Evolutionary conservation across 2,797 vertebrate genomes (phyloP), one percentile per base, ranked within the genome.

Genomic region (Setipinna tenuifilis): DNA sequence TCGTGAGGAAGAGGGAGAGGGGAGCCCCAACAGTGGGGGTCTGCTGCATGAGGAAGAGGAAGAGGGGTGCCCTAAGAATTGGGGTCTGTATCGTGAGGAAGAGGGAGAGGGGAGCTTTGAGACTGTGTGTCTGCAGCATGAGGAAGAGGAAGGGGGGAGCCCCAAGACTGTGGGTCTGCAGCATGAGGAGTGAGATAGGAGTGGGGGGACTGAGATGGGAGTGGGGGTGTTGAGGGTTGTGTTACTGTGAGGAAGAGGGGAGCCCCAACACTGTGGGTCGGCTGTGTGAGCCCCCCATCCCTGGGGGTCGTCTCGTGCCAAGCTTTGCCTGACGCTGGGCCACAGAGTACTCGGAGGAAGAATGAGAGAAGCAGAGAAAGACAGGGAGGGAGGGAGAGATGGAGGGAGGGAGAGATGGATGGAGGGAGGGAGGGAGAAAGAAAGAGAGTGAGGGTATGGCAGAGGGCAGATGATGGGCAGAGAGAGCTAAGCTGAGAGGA

Each of bases 381-480:
- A 16, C 14, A 75, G 3, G 35, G 68, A 71, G 4, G 31, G 28
- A 71, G 65, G 31, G 21, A n/a, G 25, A 16, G 28, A 71, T 23
- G 2, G 23, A 65, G 65, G 4, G 3, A 28, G 65, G 14, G 65
- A 71, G 25, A 14, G 12, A 71, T 2, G 4, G 65, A 14, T 11
- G 5, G 10, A 65, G 61, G 11, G 21, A 65, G 61, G 75, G 41
- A 75, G 44, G 75, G 82, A 82, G 84, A 87, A 41, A 10, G 48
- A 7, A 25, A 5, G 21, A 71, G 83, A 65, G 31, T 59, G 75
- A 65, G 57, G 44, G 48, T 54, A 44, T 28, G 65, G 28, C 23
- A 68, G 65, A 71, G 11, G 48, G 65, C 58, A 46, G 71, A 57
- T 62, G 59, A 59, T 48, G 62, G n/a, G 85, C 41, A 86, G 83